Base-by-base conservation (phyloP, 1,140 invertebrate genomes). In the Zelostemma sp. region DNA sequence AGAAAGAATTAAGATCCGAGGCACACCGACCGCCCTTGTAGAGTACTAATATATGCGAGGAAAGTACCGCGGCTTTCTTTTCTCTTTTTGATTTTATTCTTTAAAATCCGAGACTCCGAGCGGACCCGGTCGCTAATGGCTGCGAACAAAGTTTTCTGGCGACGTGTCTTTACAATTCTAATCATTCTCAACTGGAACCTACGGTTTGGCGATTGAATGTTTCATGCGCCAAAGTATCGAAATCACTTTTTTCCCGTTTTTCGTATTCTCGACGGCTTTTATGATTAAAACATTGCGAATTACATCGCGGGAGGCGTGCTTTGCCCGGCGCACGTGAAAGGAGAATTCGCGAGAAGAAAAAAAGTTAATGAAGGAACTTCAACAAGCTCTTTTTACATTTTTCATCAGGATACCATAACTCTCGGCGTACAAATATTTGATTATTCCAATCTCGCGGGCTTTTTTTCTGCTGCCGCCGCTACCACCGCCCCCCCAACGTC, bases 1-100 rank as follows among this genome's bases (percentile, higher is more conserved):
- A 77, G 80, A 75, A 75, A 79, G 76, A 83, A 82, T 83, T 83
- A 83, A 82, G 79, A 80, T 77, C 77, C 69, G 47, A 54, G 31
- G 63, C 60, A 73, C 65, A 72, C 61, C 54, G 25, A 58, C 61
- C 46, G 18, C 31, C 45, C 55, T 51, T 58, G 47, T 57, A 72
- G 45, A 35, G 41, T 53, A 68, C 69, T 81, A 82, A 82, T 82
- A 59, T 80, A 82, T 81, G 74, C 76, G 66, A 51, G 62, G 59
- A 41, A 60, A 68, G 69, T 47, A 25, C 50, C 60, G n/a, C 17
- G 46, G 63, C 49, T 59, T 54, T 15, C 33, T 48, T 59, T 38
- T 35, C 43, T 53, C 41, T 9, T 57, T 56, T 59, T 55, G 47
- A 15, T 48, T 53, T 43, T 28, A 63, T 72, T 72, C 70, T 71